phyloP scores from a whole-genome alignment of 1,140 invertebrate genomes.

The Anoplolepis gracilipes region DNA sequence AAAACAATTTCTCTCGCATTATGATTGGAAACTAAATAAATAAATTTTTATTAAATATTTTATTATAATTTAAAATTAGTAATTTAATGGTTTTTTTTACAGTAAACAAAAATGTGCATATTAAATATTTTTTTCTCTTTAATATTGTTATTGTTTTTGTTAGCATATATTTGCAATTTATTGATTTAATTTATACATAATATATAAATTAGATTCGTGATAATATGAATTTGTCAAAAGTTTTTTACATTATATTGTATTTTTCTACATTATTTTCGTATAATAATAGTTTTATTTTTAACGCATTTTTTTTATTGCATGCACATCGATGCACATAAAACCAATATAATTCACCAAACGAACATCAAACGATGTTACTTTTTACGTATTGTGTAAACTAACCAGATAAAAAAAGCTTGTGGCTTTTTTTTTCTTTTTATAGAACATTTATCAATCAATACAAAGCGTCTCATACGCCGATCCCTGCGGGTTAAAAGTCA shows the following conservation, averaged over 20 bases:
- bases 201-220: no score
- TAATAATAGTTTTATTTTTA: background rate
- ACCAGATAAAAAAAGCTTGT: background rate
- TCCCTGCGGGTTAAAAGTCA: conserved; percentile 38
- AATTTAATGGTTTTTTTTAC: background rate
- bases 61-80: background rate
- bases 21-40: background rate
- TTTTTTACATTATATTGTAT: background rate
- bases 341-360: conserved; percentile 2
- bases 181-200: conserved; percentile 1
- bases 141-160: background rate
- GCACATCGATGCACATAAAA: background rate
- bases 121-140: background rate
- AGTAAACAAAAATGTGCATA: background rate
- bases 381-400: background rate
- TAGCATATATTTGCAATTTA: background rate
- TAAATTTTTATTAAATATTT: background rate
- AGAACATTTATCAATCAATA: conserved; percentile 40
- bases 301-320: conserved; percentile 34
- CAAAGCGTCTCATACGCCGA: background rate
- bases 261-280: background rate
- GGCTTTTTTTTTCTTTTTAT: background rate
- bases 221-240: background rate
- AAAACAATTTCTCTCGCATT: background rate
- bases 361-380: conserved; percentile 26